phyloP scores from a whole-genome alignment of 2,113 vertebrate species.

The Pseudorhombus dupliciocellatus region DNA sequence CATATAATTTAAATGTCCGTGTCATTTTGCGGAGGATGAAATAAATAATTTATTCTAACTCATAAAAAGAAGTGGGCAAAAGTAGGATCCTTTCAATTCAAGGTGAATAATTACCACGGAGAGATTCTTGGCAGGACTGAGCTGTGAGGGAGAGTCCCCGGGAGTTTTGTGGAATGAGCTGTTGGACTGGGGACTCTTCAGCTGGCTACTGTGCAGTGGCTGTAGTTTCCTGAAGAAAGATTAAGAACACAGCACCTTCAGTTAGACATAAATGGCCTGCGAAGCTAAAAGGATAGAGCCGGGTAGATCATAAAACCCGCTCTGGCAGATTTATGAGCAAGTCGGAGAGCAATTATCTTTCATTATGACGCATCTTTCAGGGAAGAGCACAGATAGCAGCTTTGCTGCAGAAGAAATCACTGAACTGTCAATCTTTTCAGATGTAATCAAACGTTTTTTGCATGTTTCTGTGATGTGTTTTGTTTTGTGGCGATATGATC shows the following conservation, averaged over 20 bases:
- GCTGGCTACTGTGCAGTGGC: constrained; percentile 76
- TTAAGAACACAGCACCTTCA: constrained; percentile 58
- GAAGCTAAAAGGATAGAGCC: constrained; percentile 45
- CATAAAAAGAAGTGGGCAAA: constrained; percentile 5
- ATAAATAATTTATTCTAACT: constrained; percentile 1
- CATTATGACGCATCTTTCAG: not conserved
- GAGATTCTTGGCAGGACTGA: constrained; percentile 81
- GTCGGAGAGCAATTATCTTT: constrained; percentile 20
- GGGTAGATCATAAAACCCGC: constrained; percentile 23
- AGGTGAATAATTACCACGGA: constrained; percentile 76
- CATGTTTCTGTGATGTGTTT: constrained; percentile 24
- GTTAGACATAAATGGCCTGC: constrained; percentile 35
- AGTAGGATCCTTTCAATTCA: constrained; percentile 21
- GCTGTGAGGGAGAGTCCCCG: constrained; percentile 79
- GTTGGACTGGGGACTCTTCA: constrained; percentile 80
- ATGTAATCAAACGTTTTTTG: not conserved
- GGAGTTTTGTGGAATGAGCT: constrained; percentile 80
- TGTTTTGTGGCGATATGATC: constrained; percentile 50
- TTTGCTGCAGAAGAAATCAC: constrained; percentile 24
- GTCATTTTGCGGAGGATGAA: not conserved
- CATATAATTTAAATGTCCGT: no score
- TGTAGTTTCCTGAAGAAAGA: constrained; percentile 81
- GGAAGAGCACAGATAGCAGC: constrained; percentile 9
- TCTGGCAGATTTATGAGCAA: constrained; percentile 32
- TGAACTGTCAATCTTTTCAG: constrained; percentile 7